These are phyloP conservation scores for Hemiscyllium ocellatum DNA, from an alignment of 2,113 vertebrate genomes.

Conservation along the genomic window DNA sequence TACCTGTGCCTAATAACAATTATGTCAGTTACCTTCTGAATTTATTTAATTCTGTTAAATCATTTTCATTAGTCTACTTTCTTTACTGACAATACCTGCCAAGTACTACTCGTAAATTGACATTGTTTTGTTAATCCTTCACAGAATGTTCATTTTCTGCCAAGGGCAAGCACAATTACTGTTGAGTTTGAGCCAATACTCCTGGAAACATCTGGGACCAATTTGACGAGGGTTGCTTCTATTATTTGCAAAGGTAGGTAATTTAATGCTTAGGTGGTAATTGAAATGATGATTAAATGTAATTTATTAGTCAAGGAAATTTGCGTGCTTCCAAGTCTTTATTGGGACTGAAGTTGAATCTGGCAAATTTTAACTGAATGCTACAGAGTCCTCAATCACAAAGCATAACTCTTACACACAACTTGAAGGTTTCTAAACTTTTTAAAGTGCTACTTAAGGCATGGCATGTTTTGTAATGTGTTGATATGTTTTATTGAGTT, in stretches of 20 bases:
- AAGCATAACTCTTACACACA: neutral
- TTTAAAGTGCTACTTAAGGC: neutral
- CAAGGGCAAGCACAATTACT: conserved; percentile 57
- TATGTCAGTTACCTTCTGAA: neutral
- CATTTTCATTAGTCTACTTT: neutral
- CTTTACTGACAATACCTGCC: neutral
- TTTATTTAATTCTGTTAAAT: neutral
- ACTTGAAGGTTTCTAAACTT: neutral
- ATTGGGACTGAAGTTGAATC: neutral
- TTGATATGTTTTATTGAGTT: neutral
- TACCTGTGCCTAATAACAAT: neutral
- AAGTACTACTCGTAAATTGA: neutral
- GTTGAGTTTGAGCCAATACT: conserved; percentile 70
- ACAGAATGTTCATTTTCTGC: conserved; percentile 72
- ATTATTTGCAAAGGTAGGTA: conserved; percentile 74
- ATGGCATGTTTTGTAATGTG: neutral
- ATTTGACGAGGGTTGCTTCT: conserved; percentile 80
- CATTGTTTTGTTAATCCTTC: conserved; percentile 40
- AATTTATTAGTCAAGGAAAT: neutral
- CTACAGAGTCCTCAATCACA: neutral
- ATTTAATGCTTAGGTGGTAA: neutral
- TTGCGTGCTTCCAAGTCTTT: neutral
- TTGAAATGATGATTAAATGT: neutral
- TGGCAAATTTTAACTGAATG: neutral
- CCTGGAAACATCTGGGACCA: conserved; percentile 67